phyloP scores from a whole-genome alignment of 2,888 invertebrate genomes.

The Slavum lentiscoides region DNA sequence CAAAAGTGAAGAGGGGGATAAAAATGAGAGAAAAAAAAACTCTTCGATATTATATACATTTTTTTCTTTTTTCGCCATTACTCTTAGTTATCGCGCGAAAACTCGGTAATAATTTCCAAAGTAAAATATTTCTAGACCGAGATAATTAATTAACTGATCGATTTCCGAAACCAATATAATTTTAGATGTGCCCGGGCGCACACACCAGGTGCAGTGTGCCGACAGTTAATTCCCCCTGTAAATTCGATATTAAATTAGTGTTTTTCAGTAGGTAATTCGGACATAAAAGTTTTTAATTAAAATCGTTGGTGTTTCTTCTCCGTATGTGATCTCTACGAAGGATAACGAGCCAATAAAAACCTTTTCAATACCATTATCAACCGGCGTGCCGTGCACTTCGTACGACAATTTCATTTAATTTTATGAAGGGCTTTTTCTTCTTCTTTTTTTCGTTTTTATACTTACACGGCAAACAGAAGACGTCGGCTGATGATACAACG shows the following conservation, averaged over 20 bases:
- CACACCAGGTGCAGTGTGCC: neutral
- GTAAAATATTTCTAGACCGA: no score
- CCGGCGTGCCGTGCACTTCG: neutral
- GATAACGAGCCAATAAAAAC: constrained; percentile 14
- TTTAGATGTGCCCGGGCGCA: neutral
- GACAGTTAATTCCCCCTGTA: constrained; percentile 2
- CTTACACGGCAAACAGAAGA: no score
- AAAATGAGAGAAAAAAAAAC: no score
- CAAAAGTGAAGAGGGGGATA: no score
- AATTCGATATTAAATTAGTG: constrained; percentile 26
- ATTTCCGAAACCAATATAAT: constrained; percentile 3
- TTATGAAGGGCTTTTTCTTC: neutral
- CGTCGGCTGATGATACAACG: no score
- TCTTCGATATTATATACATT: no score
- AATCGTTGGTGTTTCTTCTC: neutral
- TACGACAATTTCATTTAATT: constrained; percentile 37
- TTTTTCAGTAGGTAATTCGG: neutral
- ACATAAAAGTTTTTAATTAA: constrained; percentile 45
- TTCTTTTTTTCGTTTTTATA: no score
- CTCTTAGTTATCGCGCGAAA: no score
- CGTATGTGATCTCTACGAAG: constrained; percentile 4
- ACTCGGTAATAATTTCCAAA: no score
- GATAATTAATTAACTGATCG: constrained; percentile 26
- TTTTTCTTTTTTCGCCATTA: no score
- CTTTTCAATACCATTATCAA: constrained; percentile 37